Base-by-base conservation (phyloP, 2,797 vertebrate species). In the Brachyrhaphis roseni region DNA sequence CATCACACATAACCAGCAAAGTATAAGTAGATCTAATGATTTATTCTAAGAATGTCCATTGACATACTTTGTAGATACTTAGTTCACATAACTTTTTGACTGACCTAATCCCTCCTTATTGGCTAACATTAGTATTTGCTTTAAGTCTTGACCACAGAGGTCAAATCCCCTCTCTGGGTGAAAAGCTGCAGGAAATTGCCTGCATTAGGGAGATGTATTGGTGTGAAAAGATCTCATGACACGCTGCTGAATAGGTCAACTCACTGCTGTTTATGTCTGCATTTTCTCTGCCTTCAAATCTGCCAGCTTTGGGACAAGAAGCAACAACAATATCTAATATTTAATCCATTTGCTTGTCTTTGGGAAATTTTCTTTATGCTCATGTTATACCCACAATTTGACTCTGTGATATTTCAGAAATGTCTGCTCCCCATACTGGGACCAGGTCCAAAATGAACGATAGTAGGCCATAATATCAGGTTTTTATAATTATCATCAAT, bases 151-250 rank as follows among this genome's bases (percentile, higher is more conserved):
- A 90, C 92, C 88, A 82, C 85, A 90, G 90, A 92, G 93, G 93
- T 95, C 93, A 95, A 91, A 93, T 93, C 91, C 91, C 87, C 87
- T 93, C 93, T 91, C 78, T 86, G 86, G 89, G 88, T 91, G 92
- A 90, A 95, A 95, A 95, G 95, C 95, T 95, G 88, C 94, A 96
- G 95, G 95, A 96, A 96, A 96, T 96, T 96, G 95, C 94, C 88
- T 88, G 94, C 91, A 95, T 96, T 96, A 95, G 89, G 91, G 91
- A 96, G 95, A 96, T 94, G 94, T 94, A 96, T 95, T 95, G 93
- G 93, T 96, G 94, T 94, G 94, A 95, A 95, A 94, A 95, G 90
- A 94, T 91, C 94, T 88, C 82, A 84, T 95, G 94, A 95, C 94
- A 94, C 81, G 79, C 86, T 80, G 81, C 87, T 88, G 91, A 94